These are phyloP conservation scores for Trichosurus vulpecula DNA, from an alignment of 2,797 vertebrate genomes.

Conservation along the genomic window DNA sequence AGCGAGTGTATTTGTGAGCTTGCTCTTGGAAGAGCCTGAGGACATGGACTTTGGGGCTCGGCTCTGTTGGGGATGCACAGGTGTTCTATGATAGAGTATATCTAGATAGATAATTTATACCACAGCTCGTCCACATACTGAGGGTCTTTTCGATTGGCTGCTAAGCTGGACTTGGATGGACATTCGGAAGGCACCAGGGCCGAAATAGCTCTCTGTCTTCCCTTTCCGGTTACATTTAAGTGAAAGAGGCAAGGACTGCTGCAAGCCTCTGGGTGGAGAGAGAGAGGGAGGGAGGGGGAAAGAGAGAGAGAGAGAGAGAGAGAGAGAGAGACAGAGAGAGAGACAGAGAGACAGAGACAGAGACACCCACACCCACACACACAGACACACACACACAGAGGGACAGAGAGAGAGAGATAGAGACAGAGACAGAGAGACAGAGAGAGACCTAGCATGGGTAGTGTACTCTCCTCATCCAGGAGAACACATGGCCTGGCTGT, in stretches of 20 bases:
- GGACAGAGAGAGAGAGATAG: too few relatives aligned
- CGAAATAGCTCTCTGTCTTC: neutral
- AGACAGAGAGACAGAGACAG: too few relatives aligned
- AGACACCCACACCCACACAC: too few relatives aligned
- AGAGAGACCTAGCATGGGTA: too few relatives aligned
- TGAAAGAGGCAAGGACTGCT: neutral
- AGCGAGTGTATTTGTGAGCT: neutral
- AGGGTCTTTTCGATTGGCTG: neutral
- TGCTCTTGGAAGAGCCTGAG: neutral
- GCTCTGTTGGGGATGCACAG: neutral
- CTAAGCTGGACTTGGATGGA: neutral
- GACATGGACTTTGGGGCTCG: neutral
- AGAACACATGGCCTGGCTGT: neutral
- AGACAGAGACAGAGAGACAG: too few relatives aligned
- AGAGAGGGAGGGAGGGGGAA: neutral
- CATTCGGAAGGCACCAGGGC: neutral
- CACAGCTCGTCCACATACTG: neutral
- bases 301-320: too few relatives aligned
- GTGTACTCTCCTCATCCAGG: neutral
- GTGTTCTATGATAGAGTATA: too few relatives aligned
- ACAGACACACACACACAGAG: too few relatives aligned
- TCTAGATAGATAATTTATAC: too few relatives aligned
- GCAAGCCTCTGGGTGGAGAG: neutral
- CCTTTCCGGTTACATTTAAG: neutral
- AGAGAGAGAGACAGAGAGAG: too few relatives aligned